Conservation (phyloP, 2,113 vertebrate genomes). For the Scopus umbretta region DNA sequence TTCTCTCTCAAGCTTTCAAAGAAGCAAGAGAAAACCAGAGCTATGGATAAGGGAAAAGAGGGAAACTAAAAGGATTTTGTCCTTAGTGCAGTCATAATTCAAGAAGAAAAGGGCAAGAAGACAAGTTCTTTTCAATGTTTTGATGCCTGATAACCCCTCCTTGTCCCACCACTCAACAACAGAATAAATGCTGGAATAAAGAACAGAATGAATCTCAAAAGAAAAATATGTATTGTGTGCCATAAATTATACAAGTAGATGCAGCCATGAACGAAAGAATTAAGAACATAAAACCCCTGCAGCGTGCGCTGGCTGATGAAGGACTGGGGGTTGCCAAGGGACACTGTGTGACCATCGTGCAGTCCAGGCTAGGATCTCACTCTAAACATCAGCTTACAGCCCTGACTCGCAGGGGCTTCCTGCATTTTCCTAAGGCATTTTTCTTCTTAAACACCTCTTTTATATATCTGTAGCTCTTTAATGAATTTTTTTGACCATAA, state of each 20-base stretch:
- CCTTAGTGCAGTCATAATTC: neutral
- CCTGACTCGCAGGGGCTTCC: neutral
- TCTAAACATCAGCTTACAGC: neutral
- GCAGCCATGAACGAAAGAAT: neutral
- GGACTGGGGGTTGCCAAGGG: neutral
- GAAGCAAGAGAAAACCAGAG: neutral
- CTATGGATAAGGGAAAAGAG: neutral
- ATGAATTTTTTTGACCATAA: neutral
- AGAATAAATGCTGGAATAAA: neutral
- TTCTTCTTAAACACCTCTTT: neutral
- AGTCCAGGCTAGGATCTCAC: neutral
- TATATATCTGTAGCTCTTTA: neutral
- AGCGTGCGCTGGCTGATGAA: neutral
- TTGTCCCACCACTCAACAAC: neutral
- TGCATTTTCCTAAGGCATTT: neutral
- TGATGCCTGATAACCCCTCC: neutral
- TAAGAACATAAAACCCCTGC: neutral
- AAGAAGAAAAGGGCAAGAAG: neutral
- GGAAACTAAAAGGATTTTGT: neutral
- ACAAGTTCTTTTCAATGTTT: neutral
- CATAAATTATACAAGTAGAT: slow-evolving; percentile 32
- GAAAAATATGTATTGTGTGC: neutral
- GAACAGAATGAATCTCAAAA: neutral
- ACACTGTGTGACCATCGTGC: neutral
- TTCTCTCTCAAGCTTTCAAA: neutral